A percentile compares a stretch with the other conserved stretches of the same genome.
phyloP scores from a whole-genome alignment of 2,797 vertebrate genomes.

The Lithobates sylvaticus region DNA sequence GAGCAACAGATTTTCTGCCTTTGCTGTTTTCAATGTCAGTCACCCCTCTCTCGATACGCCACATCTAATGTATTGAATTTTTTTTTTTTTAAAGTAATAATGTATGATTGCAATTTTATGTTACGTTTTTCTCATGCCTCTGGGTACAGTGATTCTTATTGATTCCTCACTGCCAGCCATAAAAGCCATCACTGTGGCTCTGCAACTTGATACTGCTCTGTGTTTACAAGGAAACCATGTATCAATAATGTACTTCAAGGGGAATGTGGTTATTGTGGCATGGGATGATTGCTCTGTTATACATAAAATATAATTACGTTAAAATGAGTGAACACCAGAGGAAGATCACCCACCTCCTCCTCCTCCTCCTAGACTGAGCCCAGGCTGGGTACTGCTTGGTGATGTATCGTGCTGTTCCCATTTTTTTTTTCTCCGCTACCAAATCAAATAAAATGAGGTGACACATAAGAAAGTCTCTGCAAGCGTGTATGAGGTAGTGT shows the following conservation, averaged over 20 bases:
- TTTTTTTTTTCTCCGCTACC: conserved; percentile 51
- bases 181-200: conserved; percentile 41
- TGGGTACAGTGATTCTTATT: neutral
- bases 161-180: conserved; percentile 31
- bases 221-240: conserved; percentile 46
- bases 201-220: conserved; percentile 44
- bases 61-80: conserved; percentile 22
- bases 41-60: conserved; percentile 10
- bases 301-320: conserved; percentile 48
- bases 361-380: conserved; percentile 50
- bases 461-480: conserved; percentile 68
- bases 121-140: neutral
- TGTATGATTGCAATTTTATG: conserved; percentile 47
- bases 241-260: conserved; percentile 58
- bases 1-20: neutral
- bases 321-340: conserved; percentile 51
- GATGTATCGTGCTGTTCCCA: conserved; percentile 57
- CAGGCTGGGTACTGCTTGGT: conserved; percentile 56
- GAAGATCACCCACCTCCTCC: neutral
- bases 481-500: conserved; percentile 63
- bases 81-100: conserved; percentile 24
- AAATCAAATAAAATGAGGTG: conserved; percentile 67
- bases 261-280: conserved; percentile 57
- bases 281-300: conserved; percentile 51
- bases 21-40: neutral